Evolutionary conservation across 2,888 invertebrate genomes (phyloP).

Genomic region (Cylloceria caligata): DNA sequence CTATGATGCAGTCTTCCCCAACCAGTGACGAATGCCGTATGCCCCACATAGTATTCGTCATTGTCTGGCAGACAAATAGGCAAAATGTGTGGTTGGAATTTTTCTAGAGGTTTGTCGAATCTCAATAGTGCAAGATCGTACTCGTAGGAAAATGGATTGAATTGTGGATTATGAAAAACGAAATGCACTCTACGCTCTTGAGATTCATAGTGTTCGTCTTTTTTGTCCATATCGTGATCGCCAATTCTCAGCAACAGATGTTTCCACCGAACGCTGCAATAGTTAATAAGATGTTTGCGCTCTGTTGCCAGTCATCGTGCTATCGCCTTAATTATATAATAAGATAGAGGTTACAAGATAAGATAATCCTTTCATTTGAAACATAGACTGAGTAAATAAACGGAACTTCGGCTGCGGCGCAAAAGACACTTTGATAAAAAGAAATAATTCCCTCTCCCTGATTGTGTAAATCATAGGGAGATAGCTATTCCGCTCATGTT

Average conservation of each 20-base stretch:
- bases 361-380: too few species aligned
- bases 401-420: too few species aligned
- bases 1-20: constrained; percentile 97
- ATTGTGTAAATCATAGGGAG: too few species aligned
- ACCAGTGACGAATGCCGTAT: constrained; percentile 95
- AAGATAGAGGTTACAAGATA: not conserved
- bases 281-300: not conserved
- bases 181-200: constrained; percentile 96
- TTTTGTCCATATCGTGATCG: constrained; percentile 94
- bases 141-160: constrained; percentile 96
- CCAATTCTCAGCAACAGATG: constrained; percentile 94
- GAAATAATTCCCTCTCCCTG: too few species aligned
- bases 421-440: too few species aligned
- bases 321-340: not conserved
- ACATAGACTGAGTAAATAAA: too few species aligned
- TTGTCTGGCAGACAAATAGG: constrained; percentile 95
- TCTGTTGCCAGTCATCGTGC: not conserved
- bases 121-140: constrained; percentile 94
- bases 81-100: constrained; percentile 95
- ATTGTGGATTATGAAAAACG: constrained; percentile 96
- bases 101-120: constrained; percentile 94
- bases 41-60: constrained; percentile 93
- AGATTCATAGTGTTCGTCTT: constrained; percentile 94
- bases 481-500: too few species aligned
- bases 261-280: constrained; percentile 93